Conservation (phyloP, 2,113 vertebrate genomes). For the Saccopteryx leptura region DNA sequence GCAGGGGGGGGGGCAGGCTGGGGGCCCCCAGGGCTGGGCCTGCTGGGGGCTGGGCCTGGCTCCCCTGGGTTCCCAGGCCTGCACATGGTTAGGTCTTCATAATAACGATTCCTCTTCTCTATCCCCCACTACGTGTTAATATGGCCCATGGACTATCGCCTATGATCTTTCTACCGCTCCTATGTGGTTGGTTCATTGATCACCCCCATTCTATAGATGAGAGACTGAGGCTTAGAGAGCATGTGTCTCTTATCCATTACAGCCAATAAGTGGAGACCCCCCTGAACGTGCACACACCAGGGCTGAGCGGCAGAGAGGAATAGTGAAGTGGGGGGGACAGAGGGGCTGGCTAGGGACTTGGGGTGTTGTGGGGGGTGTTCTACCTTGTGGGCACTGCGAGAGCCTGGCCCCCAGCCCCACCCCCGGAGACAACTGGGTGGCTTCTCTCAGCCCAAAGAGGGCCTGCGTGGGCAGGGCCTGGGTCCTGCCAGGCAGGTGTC, state of each 20-base stretch:
- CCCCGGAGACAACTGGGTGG: background rate
- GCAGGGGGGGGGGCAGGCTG: conserved; percentile 17
- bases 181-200: accelerated
- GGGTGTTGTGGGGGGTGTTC: background rate
- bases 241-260: background rate
- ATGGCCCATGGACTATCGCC: accelerated
- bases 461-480: background rate
- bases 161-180: background rate
- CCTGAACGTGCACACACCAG: accelerated
- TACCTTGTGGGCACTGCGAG: background rate
- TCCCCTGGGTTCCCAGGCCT: background rate
- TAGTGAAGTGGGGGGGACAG: accelerated
- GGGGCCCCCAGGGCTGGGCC: conserved; percentile 61
- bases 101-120: background rate
- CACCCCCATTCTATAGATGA: conserved; percentile 62
- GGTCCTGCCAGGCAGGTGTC: conserved; percentile 77
- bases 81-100: background rate
- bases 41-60: conserved; percentile 39
- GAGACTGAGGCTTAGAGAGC: conserved; percentile 28
- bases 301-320: background rate
- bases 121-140: background rate
- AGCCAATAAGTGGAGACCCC: background rate
- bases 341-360: background rate
- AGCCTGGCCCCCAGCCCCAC: background rate
- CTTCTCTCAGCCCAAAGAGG: background rate